These are phyloP conservation scores for Campylorhamphus procurvoides DNA, from an alignment of 2,113 vertebrate species.

Conservation along the genomic window DNA sequence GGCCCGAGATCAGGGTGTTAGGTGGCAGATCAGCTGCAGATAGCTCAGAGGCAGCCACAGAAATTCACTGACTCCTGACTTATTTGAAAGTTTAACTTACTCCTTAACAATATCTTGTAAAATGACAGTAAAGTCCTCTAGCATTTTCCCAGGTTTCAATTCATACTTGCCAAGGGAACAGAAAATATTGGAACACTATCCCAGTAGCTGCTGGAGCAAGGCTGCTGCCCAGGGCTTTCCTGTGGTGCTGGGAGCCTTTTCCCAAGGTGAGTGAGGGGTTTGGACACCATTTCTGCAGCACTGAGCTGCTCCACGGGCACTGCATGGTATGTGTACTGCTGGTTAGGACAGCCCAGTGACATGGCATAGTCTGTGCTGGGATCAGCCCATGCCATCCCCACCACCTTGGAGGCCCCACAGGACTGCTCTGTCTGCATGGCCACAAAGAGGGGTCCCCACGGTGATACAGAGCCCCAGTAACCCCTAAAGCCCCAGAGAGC, in stretches of 20 bases:
- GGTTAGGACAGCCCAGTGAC: neutral
- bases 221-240: neutral
- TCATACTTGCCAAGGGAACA: neutral
- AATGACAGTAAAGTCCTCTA: rapidly evolving
- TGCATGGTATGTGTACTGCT: neutral
- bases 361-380: neutral
- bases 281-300: neutral
- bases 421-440: neutral
- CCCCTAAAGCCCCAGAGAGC: neutral
- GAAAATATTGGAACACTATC: neutral
- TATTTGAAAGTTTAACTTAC: neutral
- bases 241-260: neutral
- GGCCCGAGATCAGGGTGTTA: neutral
- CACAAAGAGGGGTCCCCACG: neutral
- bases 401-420: rapidly evolving
- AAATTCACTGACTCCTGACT: neutral
- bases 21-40: neutral
- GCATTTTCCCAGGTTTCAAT: neutral
- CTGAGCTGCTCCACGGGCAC: neutral
- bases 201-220: neutral
- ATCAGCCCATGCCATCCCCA: neutral
- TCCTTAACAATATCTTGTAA: neutral
- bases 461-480: neutral
- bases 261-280: neutral
- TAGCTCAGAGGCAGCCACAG: neutral